Evolutionary conservation across 2,113 vertebrate genomes (phyloP).

Genomic region (Nanger granti): DNA sequence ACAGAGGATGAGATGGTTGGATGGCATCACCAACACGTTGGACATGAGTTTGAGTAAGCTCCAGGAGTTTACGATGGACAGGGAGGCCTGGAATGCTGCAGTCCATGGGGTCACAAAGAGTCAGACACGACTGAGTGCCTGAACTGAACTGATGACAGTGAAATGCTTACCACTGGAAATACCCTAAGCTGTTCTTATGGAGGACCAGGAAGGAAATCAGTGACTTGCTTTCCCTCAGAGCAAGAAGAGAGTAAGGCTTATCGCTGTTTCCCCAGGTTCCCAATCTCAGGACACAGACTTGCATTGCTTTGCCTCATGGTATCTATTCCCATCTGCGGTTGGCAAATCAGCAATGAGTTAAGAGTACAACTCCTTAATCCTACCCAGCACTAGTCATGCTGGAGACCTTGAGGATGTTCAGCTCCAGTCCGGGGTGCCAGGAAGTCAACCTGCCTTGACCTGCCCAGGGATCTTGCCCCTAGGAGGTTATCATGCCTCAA

Average conservation of each 20-base stretch:
- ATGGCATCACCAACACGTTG: not conserved
- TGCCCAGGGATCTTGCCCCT: not conserved
- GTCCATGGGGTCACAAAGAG: rapidly evolving
- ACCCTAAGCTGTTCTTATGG: not conserved
- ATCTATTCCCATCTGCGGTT: rapidly evolving
- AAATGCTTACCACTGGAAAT: not conserved
- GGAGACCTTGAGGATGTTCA: not conserved
- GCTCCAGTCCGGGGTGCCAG: not conserved
- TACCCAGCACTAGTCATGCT: not conserved
- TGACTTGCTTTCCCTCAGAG: not conserved
- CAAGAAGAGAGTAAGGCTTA: not conserved
- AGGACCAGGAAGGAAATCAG: not conserved
- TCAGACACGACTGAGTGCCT: not conserved
- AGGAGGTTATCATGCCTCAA: not conserved
- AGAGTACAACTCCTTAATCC: not conserved
- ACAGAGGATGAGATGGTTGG: not conserved
- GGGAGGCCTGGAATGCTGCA: not conserved
- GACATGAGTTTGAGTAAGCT: not conserved
- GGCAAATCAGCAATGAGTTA: not conserved
- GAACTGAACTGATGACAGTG: not conserved
- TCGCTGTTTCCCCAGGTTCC: not conserved
- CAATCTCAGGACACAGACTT: not conserved
- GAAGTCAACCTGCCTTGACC: not conserved
- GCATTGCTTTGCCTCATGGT: not conserved
- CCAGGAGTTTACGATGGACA: not conserved